Evolutionary conservation across 1,140 invertebrate species (phyloP), one percentile per base, ranked within the genome.

Genomic region (Caerostris darwini): DNA sequence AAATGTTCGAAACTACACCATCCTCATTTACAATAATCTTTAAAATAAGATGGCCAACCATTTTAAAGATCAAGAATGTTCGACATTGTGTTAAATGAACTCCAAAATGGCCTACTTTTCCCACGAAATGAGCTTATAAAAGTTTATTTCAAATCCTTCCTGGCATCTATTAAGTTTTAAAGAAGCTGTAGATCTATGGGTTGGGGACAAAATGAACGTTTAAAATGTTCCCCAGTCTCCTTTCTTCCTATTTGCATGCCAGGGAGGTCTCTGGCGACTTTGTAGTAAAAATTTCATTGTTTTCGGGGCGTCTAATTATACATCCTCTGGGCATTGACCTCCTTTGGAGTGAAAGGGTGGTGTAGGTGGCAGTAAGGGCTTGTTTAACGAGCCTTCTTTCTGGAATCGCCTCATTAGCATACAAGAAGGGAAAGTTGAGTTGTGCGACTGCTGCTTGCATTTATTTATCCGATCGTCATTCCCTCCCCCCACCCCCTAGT

Each of bases 261-360:
- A 50, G 7, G 34, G 5, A 77, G 34, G 7, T 10, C 69, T 77
- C 1, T 8, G 34, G 50, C 10, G 34, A 77, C 50, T 5, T 50
- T 77, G 71, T 53, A 12, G 71, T 83, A 83, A 83, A 83, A 83
- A 83, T 83, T 83, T 83, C 82, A 83, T 83, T 83, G 82, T 83
- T 54, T 34, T 8, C 14, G 82, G 17, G 56, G 54, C 54, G 3
- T 3, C 82, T 83, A 83, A 83, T 83, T 83, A 83, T 83, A 10
- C 2, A 56, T 83, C 56, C 17, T 19, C 19, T 83, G 82, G 82
- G n/a, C 82, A 83, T 83, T 83, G 82, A 83, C 82, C 82, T 19
- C 19, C n/a, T 83, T 83, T 56, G n/a, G 56, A 57, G 53, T 57
- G 3, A 17, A 77, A 77, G 5, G 19, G 14, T 5, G 34, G 71